Evolutionary conservation across 2,888 invertebrate genomes (phyloP).

Genomic region (Lasioglossum morio): DNA sequence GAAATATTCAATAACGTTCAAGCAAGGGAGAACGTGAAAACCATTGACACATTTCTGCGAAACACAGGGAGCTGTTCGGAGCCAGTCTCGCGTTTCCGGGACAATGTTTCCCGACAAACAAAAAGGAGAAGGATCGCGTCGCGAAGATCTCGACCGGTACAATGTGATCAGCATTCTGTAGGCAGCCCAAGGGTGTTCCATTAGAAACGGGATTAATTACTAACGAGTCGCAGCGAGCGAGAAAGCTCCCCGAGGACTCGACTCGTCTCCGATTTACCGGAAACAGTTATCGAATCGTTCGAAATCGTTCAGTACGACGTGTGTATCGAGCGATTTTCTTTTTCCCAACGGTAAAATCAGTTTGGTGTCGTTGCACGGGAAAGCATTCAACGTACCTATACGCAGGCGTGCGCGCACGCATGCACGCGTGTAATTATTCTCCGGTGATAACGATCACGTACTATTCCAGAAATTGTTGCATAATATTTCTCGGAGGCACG

Average conservation of each 20-base stretch:
- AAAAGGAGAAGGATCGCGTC: not conserved
- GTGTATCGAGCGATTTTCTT: not conserved
- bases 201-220: slow-evolving; percentile 9
- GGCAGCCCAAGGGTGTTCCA: not conserved
- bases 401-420: not conserved
- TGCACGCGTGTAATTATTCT: slow-evolving; percentile 1
- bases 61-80: not conserved
- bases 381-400: no score
- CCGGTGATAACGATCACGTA: not conserved
- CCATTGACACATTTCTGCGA: not conserved
- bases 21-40: not conserved
- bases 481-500: not conserved
- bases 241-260: not conserved
- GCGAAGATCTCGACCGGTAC: not conserved
- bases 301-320: not conserved
- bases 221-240: not conserved
- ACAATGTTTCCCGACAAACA: slow-evolving; percentile 2
- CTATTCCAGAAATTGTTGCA: slow-evolving; percentile 2
- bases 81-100: not conserved
- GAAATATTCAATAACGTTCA: not conserved
- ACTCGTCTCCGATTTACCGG: not conserved
- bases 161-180: not conserved
- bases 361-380: not conserved
- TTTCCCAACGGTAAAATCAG: not conserved
- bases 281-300: not conserved